Conservation (phyloP, 2,797 vertebrate species). For the Myripristis murdjan region DNA sequence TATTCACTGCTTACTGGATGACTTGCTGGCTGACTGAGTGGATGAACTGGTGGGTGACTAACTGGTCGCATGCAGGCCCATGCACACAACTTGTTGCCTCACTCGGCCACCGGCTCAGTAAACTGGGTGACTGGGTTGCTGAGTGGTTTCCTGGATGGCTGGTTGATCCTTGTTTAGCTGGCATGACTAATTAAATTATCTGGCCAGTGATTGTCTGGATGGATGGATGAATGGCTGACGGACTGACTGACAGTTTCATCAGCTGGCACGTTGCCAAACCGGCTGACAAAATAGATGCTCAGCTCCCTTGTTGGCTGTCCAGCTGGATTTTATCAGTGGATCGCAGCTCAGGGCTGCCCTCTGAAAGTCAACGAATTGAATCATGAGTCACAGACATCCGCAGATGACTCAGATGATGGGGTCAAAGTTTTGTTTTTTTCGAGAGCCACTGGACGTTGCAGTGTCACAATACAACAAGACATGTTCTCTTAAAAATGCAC, state of each 20-base stretch:
- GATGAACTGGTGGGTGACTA: conserved; percentile 10
- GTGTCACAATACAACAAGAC: too few relatives aligned
- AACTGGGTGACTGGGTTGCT: conserved; percentile 3
- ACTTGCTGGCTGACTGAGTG: conserved; percentile 17
- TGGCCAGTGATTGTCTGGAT: conserved; percentile 28
- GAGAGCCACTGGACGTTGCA: too few relatives aligned
- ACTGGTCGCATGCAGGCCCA: conserved; percentile 10
- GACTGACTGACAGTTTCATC: too few relatives aligned
- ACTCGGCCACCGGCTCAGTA: conserved; percentile 7
- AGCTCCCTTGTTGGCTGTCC: neutral
- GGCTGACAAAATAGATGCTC: neutral
- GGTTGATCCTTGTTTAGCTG: neutral
- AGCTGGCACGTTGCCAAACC: conserved; percentile 23
- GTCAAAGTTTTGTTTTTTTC: too few relatives aligned
- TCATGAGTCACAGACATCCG: too few relatives aligned
- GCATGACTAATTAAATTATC: conserved; percentile 10
- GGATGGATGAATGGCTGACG: conserved; percentile 46
- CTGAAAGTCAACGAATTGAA: too few relatives aligned
- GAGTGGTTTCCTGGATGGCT: neutral
- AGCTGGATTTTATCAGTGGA: conserved; percentile 8
- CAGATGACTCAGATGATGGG: too few relatives aligned
- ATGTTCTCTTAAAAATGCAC: too few relatives aligned
- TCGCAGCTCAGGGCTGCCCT: conserved; percentile 2
- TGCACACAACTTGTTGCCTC: conserved; percentile 11
- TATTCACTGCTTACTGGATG: conserved; percentile 23